Evolutionary conservation across 2,113 vertebrate genomes (phyloP).

Genomic region (Brachirus orientalis): DNA sequence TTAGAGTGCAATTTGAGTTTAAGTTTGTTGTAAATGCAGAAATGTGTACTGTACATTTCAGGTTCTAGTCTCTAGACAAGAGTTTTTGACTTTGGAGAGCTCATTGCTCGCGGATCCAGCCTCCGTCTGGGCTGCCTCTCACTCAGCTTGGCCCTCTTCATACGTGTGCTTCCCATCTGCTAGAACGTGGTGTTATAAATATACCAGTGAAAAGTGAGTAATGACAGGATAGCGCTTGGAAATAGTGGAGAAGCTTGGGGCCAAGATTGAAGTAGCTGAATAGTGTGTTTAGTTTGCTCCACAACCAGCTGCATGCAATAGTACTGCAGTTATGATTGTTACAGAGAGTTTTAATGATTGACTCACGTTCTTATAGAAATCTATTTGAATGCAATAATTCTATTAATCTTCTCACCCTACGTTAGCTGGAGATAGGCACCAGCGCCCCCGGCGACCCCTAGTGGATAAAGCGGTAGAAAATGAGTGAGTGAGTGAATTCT

Average conservation of each 20-base stretch:
- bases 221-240: slow-evolving; percentile 30
- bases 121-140: slow-evolving; percentile 33
- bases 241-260: slow-evolving; percentile 11
- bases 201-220: slow-evolving; percentile 34
- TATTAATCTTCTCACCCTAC: too few relatives aligned
- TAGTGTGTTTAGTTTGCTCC: neutral
- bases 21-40: neutral
- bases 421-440: too few relatives aligned
- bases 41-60: neutral
- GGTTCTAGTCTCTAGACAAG: slow-evolving; percentile 14
- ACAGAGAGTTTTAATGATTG: neutral
- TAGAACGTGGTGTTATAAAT: slow-evolving; percentile 41
- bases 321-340: neutral
- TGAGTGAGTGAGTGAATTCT: too few relatives aligned
- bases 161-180: slow-evolving; percentile 31
- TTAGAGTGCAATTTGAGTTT: neutral
- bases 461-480: too few relatives aligned
- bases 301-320: neutral
- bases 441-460: too few relatives aligned
- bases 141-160: slow-evolving; percentile 35
- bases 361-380: neutral
- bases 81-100: slow-evolving; percentile 29
- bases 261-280: slow-evolving; percentile 2
- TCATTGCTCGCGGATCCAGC: slow-evolving; percentile 20
- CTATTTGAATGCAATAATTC: too few relatives aligned